Base-by-base conservation (phyloP, 2,797 vertebrate genomes). In the Siniperca scherzeri region DNA sequence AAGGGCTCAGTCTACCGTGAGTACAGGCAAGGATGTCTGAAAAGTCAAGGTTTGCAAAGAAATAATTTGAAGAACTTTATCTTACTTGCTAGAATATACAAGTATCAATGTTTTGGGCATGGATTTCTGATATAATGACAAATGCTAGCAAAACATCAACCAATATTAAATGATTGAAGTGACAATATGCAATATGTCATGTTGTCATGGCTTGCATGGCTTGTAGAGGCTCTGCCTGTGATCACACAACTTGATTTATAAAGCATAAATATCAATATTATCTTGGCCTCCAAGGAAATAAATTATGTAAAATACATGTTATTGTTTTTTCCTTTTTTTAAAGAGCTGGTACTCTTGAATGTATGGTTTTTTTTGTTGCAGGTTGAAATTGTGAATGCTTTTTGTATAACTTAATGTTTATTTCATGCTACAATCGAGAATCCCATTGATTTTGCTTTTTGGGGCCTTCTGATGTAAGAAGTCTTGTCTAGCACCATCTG, bases 1-100 rank as follows among this genome's bases (percentile, higher is more conserved):
- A 80, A 77, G 56, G 42, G 83, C 78, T 88, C 85, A 62, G 81
- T 75, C 86, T 74, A 84, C 22, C 53, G 13, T 81, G 84, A 70
- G 82, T 17, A 5, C 76, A 60, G 70, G 55, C 25, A 5, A 16
- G 56, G 21, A 36, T 11, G 56, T 16, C 48, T 9, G 33, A 74
- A 56, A 68, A 81, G 69, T 53, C 68, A 1, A 55, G 67, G 57
- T 74, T 78, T 56, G 33, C 60, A 76, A 44, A 69, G 77, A 78
- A 74, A 71, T 79, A 33, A 72, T 68, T 25, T 71, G 11, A 66
- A 66, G 65, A 72, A 61, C 27, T 50, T 61, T 3, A 75, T 84
- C 10, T 61, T 14, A 30, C 56, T 22, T 48, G 27, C 33, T 46
- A 42, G 57, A 46, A 62, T 6, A 36, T 38, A 6, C 12, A 44